These are phyloP conservation scores for Heliconius ethilla DNA, from an alignment of 2,888 invertebrate species.

Conservation along the genomic window DNA sequence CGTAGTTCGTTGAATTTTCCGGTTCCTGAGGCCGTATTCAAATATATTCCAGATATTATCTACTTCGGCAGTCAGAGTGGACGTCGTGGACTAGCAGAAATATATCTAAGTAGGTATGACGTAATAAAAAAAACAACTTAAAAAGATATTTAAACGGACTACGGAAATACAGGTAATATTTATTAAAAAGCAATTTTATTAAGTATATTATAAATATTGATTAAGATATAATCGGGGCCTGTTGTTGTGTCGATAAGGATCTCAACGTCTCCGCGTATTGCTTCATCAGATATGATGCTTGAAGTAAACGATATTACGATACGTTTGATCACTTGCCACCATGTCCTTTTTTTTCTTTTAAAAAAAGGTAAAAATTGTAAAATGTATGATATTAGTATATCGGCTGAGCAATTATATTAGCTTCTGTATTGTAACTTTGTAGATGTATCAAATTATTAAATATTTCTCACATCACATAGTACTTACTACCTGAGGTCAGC, in stretches of 20 bases:
- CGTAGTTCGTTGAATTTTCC: constrained; percentile 23
- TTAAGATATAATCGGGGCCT: constrained; percentile 26
- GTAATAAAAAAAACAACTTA: neutral
- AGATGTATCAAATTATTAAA: neutral
- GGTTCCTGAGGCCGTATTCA: constrained; percentile 21
- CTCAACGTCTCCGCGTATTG: constrained; percentile 24
- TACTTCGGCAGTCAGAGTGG: neutral
- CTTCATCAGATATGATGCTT: constrained; percentile 23
- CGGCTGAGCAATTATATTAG: neutral
- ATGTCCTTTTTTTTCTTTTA: neutral
- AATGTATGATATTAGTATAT: neutral
- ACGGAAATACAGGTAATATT: constrained; percentile 2
- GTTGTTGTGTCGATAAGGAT: constrained; percentile 32
- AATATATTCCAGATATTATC: constrained; percentile 23
- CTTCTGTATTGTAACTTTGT: neutral
- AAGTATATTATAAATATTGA: constrained; percentile 28
- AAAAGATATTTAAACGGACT: constrained; percentile 11
- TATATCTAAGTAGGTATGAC: neutral
- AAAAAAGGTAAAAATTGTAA: neutral
- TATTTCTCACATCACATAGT: neutral
- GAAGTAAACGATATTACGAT: constrained; percentile 13
- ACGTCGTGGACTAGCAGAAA: neutral
- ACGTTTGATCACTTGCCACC: constrained; percentile 25
- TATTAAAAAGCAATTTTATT: constrained; percentile 12
- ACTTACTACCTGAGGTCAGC: neutral